phyloP scores from a whole-genome alignment of 35 echinoderm and acorn worm genomes.

The Lytechinus pictus region DNA sequence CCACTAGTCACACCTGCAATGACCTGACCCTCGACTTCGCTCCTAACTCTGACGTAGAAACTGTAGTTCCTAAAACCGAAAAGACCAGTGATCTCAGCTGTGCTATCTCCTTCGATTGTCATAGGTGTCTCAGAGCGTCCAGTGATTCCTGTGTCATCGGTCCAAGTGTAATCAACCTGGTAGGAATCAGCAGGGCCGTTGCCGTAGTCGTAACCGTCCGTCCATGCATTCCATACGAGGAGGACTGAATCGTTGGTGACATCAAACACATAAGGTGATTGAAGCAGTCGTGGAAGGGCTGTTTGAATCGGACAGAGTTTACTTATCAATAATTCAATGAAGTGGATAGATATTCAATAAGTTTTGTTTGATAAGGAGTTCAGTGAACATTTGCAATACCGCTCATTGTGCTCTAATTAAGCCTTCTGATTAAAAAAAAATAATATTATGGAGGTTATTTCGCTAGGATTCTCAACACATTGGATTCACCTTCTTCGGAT shows the following conservation, averaged over 20 bases:
- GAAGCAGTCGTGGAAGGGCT: not conserved
- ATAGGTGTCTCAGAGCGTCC: not conserved
- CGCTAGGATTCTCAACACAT: no score
- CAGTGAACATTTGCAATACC: no score
- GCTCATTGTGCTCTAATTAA: no score
- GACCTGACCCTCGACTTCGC: not conserved
- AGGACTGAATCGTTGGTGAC: not conserved
- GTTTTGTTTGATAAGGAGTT: no score
- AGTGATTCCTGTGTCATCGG: not conserved
- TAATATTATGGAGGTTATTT: no score
- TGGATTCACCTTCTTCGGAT: no score
- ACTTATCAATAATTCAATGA: no score
- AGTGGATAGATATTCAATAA: no score
- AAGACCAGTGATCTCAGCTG: not conserved
- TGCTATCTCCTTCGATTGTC: not conserved
- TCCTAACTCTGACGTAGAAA: not conserved
- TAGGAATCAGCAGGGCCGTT: slow-evolving; percentile 30
- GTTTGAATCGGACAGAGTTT: not conserved
- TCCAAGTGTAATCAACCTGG: not conserved
- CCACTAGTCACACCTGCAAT: not conserved
- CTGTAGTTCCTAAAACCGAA: slow-evolving; percentile 6
- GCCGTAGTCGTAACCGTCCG: slow-evolving; percentile 24
- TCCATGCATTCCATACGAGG: slow-evolving; percentile 26
- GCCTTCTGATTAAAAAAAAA: no score
- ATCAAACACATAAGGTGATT: not conserved